A percentile compares a stretch with the other conserved stretches of the same genome.
These are phyloP conservation scores for Holacanthella duospinosa DNA, from an alignment of 2,888 invertebrate genomes.

Conservation along the genomic window DNA sequence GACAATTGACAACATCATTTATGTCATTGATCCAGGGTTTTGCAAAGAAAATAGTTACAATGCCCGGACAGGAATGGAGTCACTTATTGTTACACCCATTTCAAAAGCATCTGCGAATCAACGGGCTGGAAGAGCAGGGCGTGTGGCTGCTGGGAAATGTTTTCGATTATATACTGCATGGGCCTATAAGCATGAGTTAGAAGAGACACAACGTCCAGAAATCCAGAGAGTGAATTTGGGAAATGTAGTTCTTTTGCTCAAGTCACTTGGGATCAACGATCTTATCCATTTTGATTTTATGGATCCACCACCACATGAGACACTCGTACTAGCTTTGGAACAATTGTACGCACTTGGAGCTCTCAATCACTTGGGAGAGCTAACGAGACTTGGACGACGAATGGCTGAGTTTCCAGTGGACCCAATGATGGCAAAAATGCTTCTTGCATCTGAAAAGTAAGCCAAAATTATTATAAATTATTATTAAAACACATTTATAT, in stretches of 20 bases:
- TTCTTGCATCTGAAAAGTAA: conserved; percentile 17
- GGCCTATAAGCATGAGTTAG: conserved; percentile 96
- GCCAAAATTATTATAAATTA: too few relatives aligned
- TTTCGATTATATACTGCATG: conserved; percentile 95
- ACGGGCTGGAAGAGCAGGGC: conserved; percentile 86
- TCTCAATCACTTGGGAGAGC: conserved; percentile 90
- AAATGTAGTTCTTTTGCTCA: conserved; percentile 92
- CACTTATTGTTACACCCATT: conserved; percentile 94
- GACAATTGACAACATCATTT: conserved; percentile 97
- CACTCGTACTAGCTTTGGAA: conserved; percentile 83
- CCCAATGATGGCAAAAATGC: conserved; percentile 66
- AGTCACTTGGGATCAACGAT: conserved; percentile 95
- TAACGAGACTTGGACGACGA: conserved; percentile 88
- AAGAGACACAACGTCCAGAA: conserved; percentile 96
- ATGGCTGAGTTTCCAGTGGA: conserved; percentile 99
- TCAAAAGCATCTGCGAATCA: conserved; percentile 98
- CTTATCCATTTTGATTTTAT: conserved; percentile 95
- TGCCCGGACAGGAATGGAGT: conserved; percentile 96
- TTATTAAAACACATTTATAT: neutral
- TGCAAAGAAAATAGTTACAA: conserved; percentile 97
- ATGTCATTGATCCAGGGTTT: conserved; percentile 99
- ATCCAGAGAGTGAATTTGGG: conserved; percentile 95
- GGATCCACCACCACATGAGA: conserved; percentile 94
- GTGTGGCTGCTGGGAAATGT: conserved; percentile 95
- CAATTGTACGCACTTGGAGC: conserved; percentile 96